Conservation (phyloP, 2,888 invertebrate species). For the Ennomos fuscantarius region DNA sequence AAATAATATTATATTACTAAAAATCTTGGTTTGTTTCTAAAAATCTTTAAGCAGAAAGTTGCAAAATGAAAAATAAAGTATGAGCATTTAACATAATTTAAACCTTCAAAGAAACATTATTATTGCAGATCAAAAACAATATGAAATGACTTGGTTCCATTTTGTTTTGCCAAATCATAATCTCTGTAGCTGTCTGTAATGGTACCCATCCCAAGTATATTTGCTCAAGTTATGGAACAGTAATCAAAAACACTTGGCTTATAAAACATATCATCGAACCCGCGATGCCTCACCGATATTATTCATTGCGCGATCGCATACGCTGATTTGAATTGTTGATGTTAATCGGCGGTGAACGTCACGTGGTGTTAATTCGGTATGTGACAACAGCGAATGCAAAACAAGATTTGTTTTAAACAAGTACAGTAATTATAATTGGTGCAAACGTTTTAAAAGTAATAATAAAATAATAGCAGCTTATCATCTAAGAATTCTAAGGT, state of each 20-base stretch:
- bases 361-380: constrained; percentile 50
- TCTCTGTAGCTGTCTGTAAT: constrained; percentile 2
- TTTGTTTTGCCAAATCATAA: too few relatives aligned
- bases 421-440: too few relatives aligned
- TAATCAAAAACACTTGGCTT: constrained; percentile 8
- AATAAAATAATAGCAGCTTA: too few relatives aligned
- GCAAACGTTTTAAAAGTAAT: too few relatives aligned
- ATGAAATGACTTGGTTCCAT: too few relatives aligned
- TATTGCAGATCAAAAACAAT: too few relatives aligned
- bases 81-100: too few relatives aligned
- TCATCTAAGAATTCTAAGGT: background rate
- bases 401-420: constrained; percentile 3
- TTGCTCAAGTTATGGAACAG: constrained; percentile 2
- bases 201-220: background rate
- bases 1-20: too few relatives aligned
- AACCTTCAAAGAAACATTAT: too few relatives aligned
- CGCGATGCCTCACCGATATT: constrained; percentile 36
- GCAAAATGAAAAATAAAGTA: too few relatives aligned
- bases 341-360: constrained; percentile 50
- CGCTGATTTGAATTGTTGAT: constrained; percentile 55
- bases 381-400: constrained; percentile 33
- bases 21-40: too few relatives aligned
- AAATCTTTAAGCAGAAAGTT: too few relatives aligned
- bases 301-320: constrained; percentile 45
- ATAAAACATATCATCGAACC: constrained; percentile 25